Evolutionary conservation across 2,113 vertebrate species (phyloP).

Genomic region (Sturnira hondurensis): DNA sequence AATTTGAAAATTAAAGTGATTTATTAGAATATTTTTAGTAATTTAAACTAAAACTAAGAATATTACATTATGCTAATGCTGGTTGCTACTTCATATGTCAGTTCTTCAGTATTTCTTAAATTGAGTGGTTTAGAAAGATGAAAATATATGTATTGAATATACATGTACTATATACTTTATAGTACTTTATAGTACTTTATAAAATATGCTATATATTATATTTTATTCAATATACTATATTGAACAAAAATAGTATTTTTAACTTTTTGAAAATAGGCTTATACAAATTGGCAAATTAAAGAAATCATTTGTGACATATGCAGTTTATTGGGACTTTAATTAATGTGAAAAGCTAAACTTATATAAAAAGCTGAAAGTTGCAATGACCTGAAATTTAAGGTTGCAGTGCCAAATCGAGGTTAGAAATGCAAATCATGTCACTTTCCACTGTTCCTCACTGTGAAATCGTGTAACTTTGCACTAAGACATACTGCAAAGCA

Average conservation of each 20-base stretch:
- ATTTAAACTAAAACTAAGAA: constrained; percentile 4
- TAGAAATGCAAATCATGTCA: background rate
- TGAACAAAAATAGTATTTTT: constrained; percentile 20
- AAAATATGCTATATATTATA: too few species aligned
- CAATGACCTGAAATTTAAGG: background rate
- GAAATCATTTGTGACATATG: background rate
- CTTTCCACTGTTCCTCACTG: background rate
- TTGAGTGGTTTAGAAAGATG: background rate
- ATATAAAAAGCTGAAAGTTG: background rate
- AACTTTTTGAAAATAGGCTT: background rate
- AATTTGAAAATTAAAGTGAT: background rate
- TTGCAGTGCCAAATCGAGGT: background rate
- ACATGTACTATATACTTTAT: too few species aligned
- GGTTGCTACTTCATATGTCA: background rate
- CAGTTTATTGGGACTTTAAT: constrained; percentile 52
- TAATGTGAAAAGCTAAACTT: background rate
- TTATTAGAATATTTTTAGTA: background rate
- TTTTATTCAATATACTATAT: too few species aligned
- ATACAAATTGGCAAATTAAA: background rate
- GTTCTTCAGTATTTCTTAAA: constrained; percentile 7
- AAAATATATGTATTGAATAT: background rate
- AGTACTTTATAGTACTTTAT: too few species aligned
- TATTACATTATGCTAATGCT: background rate
- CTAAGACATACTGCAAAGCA: background rate
- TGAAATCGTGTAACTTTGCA: background rate